phyloP scores from a whole-genome alignment of 2,888 invertebrate genomes.

The Trichopoda pennipes region DNA sequence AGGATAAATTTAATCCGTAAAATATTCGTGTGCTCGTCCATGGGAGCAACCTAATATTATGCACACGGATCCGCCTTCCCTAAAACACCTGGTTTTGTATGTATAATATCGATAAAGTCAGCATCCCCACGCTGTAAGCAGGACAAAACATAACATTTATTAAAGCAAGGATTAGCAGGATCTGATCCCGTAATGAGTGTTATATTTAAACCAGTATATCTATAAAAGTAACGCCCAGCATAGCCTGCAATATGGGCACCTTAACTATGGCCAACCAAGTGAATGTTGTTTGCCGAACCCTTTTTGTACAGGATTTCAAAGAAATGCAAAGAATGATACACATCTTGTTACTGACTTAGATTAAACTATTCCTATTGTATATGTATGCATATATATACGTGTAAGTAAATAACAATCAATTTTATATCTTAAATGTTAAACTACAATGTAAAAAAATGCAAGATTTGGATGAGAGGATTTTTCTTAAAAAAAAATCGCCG shows the following conservation, averaged over 20 bases:
- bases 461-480: too few species aligned
- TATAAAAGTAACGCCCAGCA: conserved; percentile 72
- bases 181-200: conserved; percentile 77
- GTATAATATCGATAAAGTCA: conserved; percentile 75
- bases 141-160: conserved; percentile 72
- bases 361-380: too few species aligned
- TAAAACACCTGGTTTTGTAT: conserved; percentile 74
- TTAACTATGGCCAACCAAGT: conserved; percentile 69
- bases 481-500: too few species aligned
- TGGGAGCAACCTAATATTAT: conserved; percentile 72
- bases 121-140: conserved; percentile 76
- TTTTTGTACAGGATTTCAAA: conserved; percentile 69
- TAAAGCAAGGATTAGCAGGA: conserved; percentile 78
- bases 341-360: too few species aligned
- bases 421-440: too few species aligned
- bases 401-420: too few species aligned
- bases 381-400: too few species aligned
- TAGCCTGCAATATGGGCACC: conserved; percentile 77
- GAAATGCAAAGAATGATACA: too few species aligned
- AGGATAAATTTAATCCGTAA: conserved; percentile 74
- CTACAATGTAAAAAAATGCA: too few species aligned
- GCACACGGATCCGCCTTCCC: conserved; percentile 74
- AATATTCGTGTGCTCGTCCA: conserved; percentile 73
- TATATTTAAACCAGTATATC: conserved; percentile 70
- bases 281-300: conserved; percentile 71